Evolutionary conservation across 2,113 vertebrate species (phyloP), one percentile per base, ranked within the genome.

Genomic region (Carlito syrichta): DNA sequence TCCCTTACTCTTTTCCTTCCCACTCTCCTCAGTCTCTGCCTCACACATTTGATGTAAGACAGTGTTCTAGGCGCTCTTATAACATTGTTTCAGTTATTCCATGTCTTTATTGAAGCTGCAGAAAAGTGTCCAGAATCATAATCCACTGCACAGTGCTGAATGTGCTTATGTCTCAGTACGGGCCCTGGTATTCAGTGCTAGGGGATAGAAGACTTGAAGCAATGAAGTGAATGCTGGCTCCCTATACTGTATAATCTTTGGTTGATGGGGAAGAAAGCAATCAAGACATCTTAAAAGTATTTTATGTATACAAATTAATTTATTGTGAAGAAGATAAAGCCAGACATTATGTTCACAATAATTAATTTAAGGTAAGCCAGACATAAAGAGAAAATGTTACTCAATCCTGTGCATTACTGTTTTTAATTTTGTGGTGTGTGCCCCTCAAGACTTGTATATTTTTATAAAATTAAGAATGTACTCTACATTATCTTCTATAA

Each of bases 201-300:
- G n/a, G 43, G 32, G 10, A 76, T 95, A 85, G 77, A 83, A 84
- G 45, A 85, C 19, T 54, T 85, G 32, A 97, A 96, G 40, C 60
- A 92, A 54, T 43, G n/a, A 88, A 90, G 73, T 95, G 82, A 91
- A 56, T 82, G 43, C 68, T 88, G 40, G 60, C 56, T 96, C 86
- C 32, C 14, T 56, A 56, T 69, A 22, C 43, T 77, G 43, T 54
- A 74, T 89, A 77, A 76, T 50, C 22, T 93, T 87, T 81, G 8
- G 13, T 30, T 82, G 56, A 82, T 68, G n/a, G 20, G 32, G 63
- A 93, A 82, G 82, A 91, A 97, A 82, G 77, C 40, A 62, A 81
- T 71, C 58, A 81, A 92, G 54, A 96, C 91, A 10, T 73, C 56
- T 76, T 87, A 40, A 71, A 38, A 68, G 73, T n/a, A 17, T 40